Evolutionary conservation across 2,797 vertebrate species (phyloP).

Genomic region (Phaenicophaeus curvirostris): DNA sequence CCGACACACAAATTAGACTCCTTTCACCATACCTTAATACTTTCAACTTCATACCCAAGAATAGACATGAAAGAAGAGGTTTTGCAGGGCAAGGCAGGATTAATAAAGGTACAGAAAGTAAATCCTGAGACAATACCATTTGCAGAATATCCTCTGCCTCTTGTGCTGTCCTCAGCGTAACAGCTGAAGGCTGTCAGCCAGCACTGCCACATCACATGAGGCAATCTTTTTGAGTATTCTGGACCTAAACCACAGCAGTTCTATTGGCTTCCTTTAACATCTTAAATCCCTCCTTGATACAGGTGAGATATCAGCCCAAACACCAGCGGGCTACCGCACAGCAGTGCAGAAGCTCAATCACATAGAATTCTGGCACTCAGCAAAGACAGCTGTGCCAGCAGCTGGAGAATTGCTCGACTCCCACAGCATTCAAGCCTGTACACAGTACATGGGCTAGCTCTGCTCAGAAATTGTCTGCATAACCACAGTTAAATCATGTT

Average conservation of each 20-base stretch:
- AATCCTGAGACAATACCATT: background rate
- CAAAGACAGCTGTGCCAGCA: constrained; percentile 2
- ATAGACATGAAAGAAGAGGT: constrained; percentile 37
- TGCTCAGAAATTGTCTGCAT: background rate
- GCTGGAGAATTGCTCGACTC: background rate
- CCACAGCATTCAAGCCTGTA: constrained; percentile 30
- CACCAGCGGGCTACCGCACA: background rate
- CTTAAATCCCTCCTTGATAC: background rate
- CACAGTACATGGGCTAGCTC: background rate
- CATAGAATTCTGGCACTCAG: background rate
- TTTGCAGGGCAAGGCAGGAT: constrained; percentile 7
- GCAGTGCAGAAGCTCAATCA: background rate
- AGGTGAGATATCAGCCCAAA: background rate
- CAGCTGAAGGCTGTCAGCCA: background rate
- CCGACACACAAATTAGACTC: constrained; percentile 13
- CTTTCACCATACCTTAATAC: constrained; percentile 23
- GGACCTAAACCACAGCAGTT: background rate
- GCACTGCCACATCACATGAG: background rate
- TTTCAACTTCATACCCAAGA: constrained; percentile 5
- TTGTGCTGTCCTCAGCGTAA: rapidly evolving
- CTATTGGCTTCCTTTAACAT: background rate
- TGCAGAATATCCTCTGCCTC: background rate
- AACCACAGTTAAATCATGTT: background rate
- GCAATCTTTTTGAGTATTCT: background rate
- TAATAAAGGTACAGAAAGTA: constrained; percentile 19